Evolutionary conservation across 2,888 invertebrate species (phyloP).

Genomic region (Megalurothrips usitatus): DNA sequence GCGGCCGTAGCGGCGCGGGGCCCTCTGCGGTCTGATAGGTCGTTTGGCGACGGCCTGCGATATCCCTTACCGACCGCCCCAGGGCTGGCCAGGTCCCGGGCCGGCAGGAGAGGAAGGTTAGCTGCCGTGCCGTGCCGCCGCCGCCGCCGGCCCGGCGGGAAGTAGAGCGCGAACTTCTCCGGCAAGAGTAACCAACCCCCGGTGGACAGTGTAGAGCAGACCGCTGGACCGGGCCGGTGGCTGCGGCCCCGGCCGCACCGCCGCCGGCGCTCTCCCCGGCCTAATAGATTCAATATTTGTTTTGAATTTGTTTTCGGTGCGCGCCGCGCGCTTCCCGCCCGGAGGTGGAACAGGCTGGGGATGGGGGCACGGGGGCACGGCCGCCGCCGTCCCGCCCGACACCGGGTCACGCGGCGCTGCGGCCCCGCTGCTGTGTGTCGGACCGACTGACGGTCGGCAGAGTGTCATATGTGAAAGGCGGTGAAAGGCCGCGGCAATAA

Average conservation of each 20-base stretch:
- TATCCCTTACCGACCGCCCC: not conserved
- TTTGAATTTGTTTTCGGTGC: not conserved
- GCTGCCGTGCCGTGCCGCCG: not conserved
- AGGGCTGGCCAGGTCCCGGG: not conserved
- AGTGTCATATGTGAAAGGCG: no score
- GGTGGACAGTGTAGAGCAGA: no score
- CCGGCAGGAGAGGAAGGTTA: not conserved
- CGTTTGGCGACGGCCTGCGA: not conserved
- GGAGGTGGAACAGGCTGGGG: not conserved
- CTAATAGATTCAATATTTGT: constrained; percentile 27
- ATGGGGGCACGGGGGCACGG: not conserved
- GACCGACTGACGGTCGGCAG: not conserved
- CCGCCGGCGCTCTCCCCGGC: not conserved
- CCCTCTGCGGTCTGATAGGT: not conserved
- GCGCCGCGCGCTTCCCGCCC: not conserved
- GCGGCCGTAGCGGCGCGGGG: not conserved
- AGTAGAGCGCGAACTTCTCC: no score
- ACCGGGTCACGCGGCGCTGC: no score
- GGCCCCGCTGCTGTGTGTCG: not conserved
- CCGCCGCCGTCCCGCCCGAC: not conserved
- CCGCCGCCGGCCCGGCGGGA: no score
- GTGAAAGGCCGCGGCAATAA: not conserved
- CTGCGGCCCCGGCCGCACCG: no score
- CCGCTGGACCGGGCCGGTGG: not conserved
- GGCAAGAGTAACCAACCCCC: not conserved